Evolutionary conservation across 2,797 vertebrate genomes (phyloP), one percentile per base, ranked within the genome.

Genomic region (Crotalus adamanteus): DNA sequence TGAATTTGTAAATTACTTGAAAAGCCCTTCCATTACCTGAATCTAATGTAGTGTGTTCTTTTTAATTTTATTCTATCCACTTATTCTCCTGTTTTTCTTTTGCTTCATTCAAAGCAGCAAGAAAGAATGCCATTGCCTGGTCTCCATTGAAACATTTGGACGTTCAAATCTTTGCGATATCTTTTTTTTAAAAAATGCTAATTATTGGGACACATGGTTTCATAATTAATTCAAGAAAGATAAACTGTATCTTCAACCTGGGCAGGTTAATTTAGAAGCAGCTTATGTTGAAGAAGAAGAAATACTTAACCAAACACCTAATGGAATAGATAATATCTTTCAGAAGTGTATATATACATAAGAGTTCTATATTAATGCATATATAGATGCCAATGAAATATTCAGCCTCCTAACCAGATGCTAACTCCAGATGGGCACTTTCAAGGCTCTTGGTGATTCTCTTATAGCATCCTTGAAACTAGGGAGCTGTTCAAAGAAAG

Each of bases 161-260:
- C 8, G 8, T 83, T 83, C 73, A 47, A 83, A 83, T 8, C 73
- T 14, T 95, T 92, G 93, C 86, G 90, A 47, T 63, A n/a, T n/a
- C n/a, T n/a, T n/a, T n/a, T 14, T 91, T 63, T 73, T 37, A 94
- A 92, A n/a, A 73, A 60, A 91, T 89, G 31, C 0, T 94, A 61
- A 88, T 93, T 18, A 93, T 92, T 61, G 0, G 55, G 92, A 92
- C 94, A 94, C 94, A 61, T 73, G 51, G 4, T 78, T 89, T 93
- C 94, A 93, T 13, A 51, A 47, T 93, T 89, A 28, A 92, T 91
- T 88, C 87, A 94, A 94, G 94, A 53, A 92, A 94, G 95, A 87
- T 53, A 42, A 28, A 53, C 13, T 88, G 31, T 61, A 90, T 4
- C 26, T 18, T 22, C 18, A 65, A 51, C 60, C 61, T 65, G 11